Evolutionary conservation across 1,140 invertebrate species (phyloP).

Genomic region (Macrostomum lignano): DNA sequence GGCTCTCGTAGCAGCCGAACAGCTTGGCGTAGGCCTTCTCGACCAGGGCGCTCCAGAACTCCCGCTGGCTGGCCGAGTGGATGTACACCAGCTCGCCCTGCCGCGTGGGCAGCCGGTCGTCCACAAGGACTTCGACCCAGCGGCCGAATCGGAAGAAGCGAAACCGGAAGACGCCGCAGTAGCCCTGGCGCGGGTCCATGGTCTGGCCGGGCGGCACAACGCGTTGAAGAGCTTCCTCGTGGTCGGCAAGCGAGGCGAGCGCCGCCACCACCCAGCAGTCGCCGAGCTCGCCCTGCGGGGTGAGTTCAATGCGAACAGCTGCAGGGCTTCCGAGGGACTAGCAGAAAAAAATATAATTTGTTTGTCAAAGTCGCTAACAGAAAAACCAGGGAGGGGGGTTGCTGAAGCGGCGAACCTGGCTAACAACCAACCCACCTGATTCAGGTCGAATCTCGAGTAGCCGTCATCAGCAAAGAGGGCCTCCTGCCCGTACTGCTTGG

Average conservation of each 20-base stretch:
- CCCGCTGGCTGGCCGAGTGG: slow-evolving; percentile 32
- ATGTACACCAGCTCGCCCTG: slow-evolving; percentile 39
- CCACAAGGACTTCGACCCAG: slow-evolving; percentile 58
- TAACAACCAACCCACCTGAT: no score
- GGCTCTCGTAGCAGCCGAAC: slow-evolving; percentile 27
- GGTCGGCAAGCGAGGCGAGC: slow-evolving; percentile 27
- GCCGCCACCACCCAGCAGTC: slow-evolving; percentile 6
- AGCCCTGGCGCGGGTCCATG: slow-evolving; percentile 12
- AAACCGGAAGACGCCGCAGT: slow-evolving; percentile 64
- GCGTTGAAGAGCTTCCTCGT: slow-evolving; percentile 17
- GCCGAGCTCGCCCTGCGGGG: slow-evolving; percentile 30
- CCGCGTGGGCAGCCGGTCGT: slow-evolving; percentile 41
- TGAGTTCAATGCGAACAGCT: no score
- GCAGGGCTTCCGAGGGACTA: no score
- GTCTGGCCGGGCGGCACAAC: slow-evolving; percentile 2
- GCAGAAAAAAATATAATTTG: no score
- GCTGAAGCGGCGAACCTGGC: no score
- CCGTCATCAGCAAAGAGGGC: no score
- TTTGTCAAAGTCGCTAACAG: no score
- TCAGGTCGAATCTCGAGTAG: no score
- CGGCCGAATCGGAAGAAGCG: slow-evolving; percentile 34
- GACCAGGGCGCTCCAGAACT: slow-evolving; percentile 20
- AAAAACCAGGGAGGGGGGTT: no score
- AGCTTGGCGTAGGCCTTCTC: slow-evolving; percentile 25
- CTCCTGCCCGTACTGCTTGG: no score